Evolutionary conservation across 1,140 invertebrate species (phyloP), one percentile per base, ranked within the genome.

Genomic region (Drosophila neocordata): DNA sequence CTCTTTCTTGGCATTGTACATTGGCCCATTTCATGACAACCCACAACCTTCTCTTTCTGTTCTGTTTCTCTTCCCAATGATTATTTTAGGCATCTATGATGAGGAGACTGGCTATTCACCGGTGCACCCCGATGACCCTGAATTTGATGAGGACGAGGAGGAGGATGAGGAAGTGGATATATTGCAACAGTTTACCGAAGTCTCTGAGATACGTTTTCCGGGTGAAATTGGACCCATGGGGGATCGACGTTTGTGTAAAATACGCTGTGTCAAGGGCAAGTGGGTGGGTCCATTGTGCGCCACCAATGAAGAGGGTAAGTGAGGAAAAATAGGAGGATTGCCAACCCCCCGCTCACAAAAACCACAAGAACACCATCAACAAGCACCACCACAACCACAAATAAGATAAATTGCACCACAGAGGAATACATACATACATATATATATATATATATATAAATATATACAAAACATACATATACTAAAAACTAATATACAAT

Each of bases 221-320:
- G 95, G 94, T 6, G 91, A 95, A 56, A 93, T 96, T 74, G 94
- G 94, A 13, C 94, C 95, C 15, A 85, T 95, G 65, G 94, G 94
- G 65, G 94, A 95, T 89, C 93, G 93, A 62, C 91, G 95, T 15
- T 93, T 96, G 2, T 96, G 96, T 91, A 96, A 96, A 90, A 95
- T 96, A 59, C 96, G 96, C 91, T 96, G 96, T 79, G 94, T 96
- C 48, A 95, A 95, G 77, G 95, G 95, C 44, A 94, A 95, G 79
- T 96, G 96, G 96, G 95, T 96, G 41, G 96, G 96, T 11, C 96
- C 96, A 20, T 89, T 95, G 15, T 95, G 95, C 81, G 93, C 93
- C 58, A 92, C 90, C 82, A 92, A 85, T 68, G 92, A 91, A 91
- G 93, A 92, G 89, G 91, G 91, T 92, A 92, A 91, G 89, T 91